A percentile compares a stretch with the other conserved stretches of the same genome.
Evolutionary conservation across 2,113 vertebrate genomes (phyloP).

Genomic region (Leptobrachium leishanense): DNA sequence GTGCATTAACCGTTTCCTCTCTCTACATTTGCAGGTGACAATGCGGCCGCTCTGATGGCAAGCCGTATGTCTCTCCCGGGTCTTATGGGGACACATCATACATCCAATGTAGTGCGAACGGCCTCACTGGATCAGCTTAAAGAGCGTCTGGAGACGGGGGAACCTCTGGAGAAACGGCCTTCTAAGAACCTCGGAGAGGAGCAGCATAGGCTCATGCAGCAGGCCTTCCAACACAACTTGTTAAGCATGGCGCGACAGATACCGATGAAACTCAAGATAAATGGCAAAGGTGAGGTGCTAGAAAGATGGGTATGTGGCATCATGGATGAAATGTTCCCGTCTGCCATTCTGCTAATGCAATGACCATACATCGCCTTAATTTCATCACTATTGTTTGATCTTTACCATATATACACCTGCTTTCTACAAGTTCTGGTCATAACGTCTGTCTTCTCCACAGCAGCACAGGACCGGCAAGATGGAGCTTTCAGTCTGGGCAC

Average conservation of each 20-base stretch:
- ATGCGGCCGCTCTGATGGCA: slow-evolving; percentile 66
- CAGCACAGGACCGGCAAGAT: slow-evolving; percentile 69
- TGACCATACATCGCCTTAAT: too few species aligned
- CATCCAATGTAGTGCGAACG: slow-evolving; percentile 66
- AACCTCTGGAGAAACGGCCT: slow-evolving; percentile 83
- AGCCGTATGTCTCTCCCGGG: slow-evolving; percentile 75
- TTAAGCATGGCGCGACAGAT: slow-evolving; percentile 87
- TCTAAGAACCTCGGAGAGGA: slow-evolving; percentile 77
- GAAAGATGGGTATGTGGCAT: background rate
- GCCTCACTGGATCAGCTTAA: slow-evolving; percentile 86
- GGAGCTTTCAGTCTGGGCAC: slow-evolving; percentile 65
- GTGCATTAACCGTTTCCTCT: background rate
- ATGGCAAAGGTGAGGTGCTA: slow-evolving; percentile 77
- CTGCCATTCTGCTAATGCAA: too few species aligned
- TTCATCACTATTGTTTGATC: too few species aligned
- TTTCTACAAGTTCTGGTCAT: background rate
- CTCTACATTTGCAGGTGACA: slow-evolving; percentile 57
- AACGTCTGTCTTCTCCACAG: slow-evolving; percentile 36
- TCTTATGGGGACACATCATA: slow-evolving; percentile 76
- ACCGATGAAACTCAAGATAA: slow-evolving; percentile 84
- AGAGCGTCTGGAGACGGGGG: slow-evolving; percentile 82
- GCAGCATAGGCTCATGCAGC: slow-evolving; percentile 91
- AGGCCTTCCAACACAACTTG: slow-evolving; percentile 91
- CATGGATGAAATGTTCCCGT: too few species aligned
- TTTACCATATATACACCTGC: too few species aligned